phyloP scores from a whole-genome alignment of 2,797 vertebrate species.

The Petrocephalus schoutedeni region DNA sequence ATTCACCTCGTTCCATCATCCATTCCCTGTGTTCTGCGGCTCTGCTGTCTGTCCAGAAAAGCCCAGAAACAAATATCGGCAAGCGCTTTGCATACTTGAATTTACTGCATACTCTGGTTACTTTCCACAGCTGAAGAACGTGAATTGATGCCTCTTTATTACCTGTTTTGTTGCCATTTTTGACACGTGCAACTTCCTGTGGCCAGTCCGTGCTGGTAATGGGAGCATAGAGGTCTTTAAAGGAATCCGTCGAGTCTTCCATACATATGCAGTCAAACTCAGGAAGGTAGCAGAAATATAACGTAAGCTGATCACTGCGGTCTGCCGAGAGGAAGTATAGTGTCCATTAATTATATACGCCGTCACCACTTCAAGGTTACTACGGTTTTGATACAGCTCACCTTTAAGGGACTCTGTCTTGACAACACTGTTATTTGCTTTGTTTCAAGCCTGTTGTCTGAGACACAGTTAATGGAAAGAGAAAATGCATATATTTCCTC shows the following conservation, averaged over 20 bases:
- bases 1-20: neutral
- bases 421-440: conserved; percentile 8
- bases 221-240: conserved; percentile 5
- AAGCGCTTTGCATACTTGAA: neutral
- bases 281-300: neutral
- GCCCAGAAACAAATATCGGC: neutral
- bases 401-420: conserved; percentile 36
- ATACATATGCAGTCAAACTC: no score
- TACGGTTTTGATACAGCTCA: conserved; percentile 34
- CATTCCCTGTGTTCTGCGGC: neutral
- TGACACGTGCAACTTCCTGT: conserved; percentile 37
- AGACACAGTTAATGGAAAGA: neutral
- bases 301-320: conserved; percentile 40
- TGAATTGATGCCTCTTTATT: neutral
- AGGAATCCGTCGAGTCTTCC: neutral
- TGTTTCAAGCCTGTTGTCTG: conserved; percentile 28
- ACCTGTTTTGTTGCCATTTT: conserved; percentile 32
- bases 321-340: conserved; percentile 38
- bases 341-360: conserved; percentile 49
- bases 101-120: neutral
- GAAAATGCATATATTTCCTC: neutral
- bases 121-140: neutral
- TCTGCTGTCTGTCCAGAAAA: neutral
- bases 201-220: conserved; percentile 34
- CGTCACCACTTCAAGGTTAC: conserved; percentile 28